Evolutionary conservation across 2,888 invertebrate genomes (phyloP), one percentile per base, ranked within the genome.

Genomic region (Alloplasta piceator): DNA sequence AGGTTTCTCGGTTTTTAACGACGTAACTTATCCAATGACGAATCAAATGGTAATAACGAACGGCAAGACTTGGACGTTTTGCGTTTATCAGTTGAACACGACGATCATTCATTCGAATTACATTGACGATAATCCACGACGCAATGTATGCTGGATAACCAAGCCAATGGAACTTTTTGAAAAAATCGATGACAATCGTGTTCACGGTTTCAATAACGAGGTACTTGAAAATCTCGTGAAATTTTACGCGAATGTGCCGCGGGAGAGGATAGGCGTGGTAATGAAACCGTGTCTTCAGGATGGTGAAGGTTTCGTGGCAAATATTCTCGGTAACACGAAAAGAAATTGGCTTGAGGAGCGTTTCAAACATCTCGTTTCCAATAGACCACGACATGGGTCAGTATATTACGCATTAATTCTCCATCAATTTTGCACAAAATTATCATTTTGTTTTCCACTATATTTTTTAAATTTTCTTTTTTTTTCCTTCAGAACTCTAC

Each of bases 21-120:
- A 99, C 85, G 87, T 98, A 14, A 98, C 97, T 0, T 98, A 98
- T 91, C 99, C 99, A 0, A 92, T 99, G 74, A 95, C 96, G 0
- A 96, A 97, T 4, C 99, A 99, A 94, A 96, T 96, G 12, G 93
- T 98, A 10, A 94, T 98, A 50, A 97, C 98, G 0, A 96, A 99
- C 92, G 99, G 99, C 0, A 95, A 96, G 84, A 90, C 94, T 4
- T 98, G 97, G 95, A 96, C 96, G 0, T 96, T 99, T 84, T 97
- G 96, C 89, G 94, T 95, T 10, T 99, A 98, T 90, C 99, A 99
- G 92, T 92, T 99, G 76, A 99, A 99, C 91, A 98, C 98, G 0
- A 94, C 95, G 46, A 89, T 94, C 10, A 92, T 97, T 85, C 95
- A 96, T 87, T 93, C 94, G 41, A 94, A 95, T 84, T 90, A 95